Evolutionary conservation across 2,113 vertebrate species (phyloP).

Genomic region (Aplodontia rufa): DNA sequence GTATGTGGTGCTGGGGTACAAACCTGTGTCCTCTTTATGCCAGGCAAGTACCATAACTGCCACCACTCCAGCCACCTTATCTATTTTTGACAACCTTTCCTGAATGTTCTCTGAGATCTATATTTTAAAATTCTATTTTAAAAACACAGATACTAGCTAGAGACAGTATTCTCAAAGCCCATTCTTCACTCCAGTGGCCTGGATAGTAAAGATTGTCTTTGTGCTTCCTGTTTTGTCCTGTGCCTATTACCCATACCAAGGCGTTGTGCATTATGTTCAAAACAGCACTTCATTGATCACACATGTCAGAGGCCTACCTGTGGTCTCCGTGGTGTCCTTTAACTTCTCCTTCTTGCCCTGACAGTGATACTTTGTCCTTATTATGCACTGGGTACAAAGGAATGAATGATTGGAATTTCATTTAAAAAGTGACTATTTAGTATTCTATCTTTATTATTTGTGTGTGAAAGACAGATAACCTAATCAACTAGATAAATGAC

Average conservation of each 20-base stretch:
- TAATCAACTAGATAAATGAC: slow-evolving; percentile 34
- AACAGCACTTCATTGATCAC: not conserved
- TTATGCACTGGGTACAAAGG: not conserved
- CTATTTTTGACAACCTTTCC: not conserved
- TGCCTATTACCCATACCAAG: fast-evolving
- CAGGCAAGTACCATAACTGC: too few relatives aligned
- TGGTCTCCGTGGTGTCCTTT: not conserved
- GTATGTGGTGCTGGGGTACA: too few relatives aligned
- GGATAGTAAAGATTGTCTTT: not conserved
- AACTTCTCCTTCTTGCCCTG: not conserved
- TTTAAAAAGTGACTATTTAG: not conserved
- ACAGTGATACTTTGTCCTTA: not conserved
- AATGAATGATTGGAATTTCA: not conserved
- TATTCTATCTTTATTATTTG: slow-evolving; percentile 50
- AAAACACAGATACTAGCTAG: not conserved
- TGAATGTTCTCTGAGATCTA: not conserved
- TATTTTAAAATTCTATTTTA: slow-evolving; percentile 1
- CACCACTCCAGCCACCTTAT: too few relatives aligned
- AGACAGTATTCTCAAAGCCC: not conserved
- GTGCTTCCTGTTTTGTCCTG: not conserved
- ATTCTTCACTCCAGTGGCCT: fast-evolving
- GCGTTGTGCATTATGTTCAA: not conserved
- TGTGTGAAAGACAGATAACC: slow-evolving; percentile 26
- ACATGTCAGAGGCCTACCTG: not conserved
- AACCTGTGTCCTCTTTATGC: too few relatives aligned